Conservation (phyloP, 2,113 vertebrate species). For the Anhinga anhinga region DNA sequence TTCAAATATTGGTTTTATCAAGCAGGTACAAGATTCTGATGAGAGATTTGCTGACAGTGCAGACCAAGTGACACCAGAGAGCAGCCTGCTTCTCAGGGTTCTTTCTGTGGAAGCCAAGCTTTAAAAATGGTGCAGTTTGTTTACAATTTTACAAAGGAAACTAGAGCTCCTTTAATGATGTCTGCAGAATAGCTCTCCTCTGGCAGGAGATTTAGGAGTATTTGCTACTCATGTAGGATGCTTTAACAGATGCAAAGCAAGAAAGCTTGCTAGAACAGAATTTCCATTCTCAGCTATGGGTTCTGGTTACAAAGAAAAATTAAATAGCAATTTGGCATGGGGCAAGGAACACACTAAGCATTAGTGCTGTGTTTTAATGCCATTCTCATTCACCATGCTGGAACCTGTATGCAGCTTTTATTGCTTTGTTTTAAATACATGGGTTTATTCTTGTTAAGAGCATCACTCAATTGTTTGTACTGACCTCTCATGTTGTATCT, state of each 20-base stretch:
- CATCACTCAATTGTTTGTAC: conserved; percentile 33
- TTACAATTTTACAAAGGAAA: not conserved
- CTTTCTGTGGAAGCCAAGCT: not conserved
- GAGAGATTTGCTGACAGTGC: not conserved
- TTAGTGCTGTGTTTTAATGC: not conserved
- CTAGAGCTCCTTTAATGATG: not conserved
- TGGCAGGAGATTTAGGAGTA: not conserved
- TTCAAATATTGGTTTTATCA: not conserved
- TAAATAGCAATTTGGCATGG: not conserved
- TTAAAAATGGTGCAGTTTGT: not conserved
- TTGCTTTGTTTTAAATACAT: conserved; percentile 15
- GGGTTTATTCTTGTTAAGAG: conserved; percentile 17
- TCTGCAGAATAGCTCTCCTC: not conserved
- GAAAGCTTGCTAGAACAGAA: not conserved
- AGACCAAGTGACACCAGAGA: not conserved
- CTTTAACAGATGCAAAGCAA: not conserved
- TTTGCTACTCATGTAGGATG: fast-evolving
- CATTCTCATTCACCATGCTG: conserved; percentile 5
- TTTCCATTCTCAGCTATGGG: not conserved
- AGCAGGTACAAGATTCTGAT: not conserved
- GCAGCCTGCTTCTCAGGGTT: not conserved
- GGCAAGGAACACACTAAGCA: not conserved
- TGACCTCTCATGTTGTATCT: not conserved
- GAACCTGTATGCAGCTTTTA: not conserved
- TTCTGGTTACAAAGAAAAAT: not conserved